phyloP scores from a whole-genome alignment of 1,140 invertebrate genomes.

The Ips nitidus region DNA sequence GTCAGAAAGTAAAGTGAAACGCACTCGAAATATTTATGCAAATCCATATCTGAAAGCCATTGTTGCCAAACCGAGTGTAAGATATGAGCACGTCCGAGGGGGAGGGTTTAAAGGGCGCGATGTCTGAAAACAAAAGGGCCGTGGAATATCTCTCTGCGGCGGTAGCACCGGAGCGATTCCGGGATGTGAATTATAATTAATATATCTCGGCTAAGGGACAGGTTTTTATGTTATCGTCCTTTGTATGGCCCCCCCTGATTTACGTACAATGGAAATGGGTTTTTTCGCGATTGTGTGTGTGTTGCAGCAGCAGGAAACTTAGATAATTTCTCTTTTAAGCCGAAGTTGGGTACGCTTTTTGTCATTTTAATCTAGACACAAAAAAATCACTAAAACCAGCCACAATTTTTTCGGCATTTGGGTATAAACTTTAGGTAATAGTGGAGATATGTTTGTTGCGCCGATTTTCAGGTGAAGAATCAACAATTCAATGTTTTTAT shows the following conservation, averaged over 20 bases:
- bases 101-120: background rate
- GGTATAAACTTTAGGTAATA: too few relatives aligned
- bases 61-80: constrained; percentile 42
- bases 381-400: too few relatives aligned
- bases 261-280: constrained; percentile 13
- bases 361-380: too few relatives aligned
- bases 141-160: constrained; percentile 20
- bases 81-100: constrained; percentile 36
- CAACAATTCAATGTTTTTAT: too few relatives aligned
- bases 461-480: too few relatives aligned
- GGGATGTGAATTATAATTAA: constrained; percentile 36
- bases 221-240: constrained; percentile 21
- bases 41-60: constrained; percentile 42
- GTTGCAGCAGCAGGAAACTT: background rate
- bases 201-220: constrained; percentile 30
- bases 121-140: constrained; percentile 32
- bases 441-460: too few relatives aligned
- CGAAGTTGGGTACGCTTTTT: too few relatives aligned
- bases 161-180: constrained; percentile 29
- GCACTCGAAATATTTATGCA: constrained; percentile 39
- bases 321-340: too few relatives aligned
- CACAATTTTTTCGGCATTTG: too few relatives aligned
- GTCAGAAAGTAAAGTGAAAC: constrained; percentile 19
- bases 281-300: background rate
- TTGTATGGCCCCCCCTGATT: constrained; percentile 17